Evolutionary conservation across 2,797 vertebrate genomes (phyloP).

Genomic region (Poecilia gillii): DNA sequence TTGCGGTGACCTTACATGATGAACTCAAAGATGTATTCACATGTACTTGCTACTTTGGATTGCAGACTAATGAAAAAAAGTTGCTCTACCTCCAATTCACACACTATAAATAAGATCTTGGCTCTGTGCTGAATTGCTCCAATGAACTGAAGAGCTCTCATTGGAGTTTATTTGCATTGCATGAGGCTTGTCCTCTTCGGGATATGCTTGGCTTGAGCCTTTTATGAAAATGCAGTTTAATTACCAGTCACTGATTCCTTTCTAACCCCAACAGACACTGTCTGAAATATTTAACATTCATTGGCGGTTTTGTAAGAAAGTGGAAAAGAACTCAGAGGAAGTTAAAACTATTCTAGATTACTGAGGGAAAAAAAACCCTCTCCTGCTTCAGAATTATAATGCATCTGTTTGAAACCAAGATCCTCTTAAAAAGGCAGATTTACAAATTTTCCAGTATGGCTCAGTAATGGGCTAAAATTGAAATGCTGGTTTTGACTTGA

Average conservation of each 20-base stretch:
- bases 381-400: not conserved
- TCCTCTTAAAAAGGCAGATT: conserved; percentile 10
- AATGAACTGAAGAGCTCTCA: conserved; percentile 42
- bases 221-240: conserved; percentile 62
- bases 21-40: conserved; percentile 50
- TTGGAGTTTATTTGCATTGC: conserved; percentile 58
- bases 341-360: conserved; percentile 35
- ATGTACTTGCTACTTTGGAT: conserved; percentile 42
- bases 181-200: conserved; percentile 17
- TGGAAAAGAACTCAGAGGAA: conserved; percentile 35
- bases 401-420: not conserved
- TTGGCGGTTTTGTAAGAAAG: conserved; percentile 40
- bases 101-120: conserved; percentile 41
- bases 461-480: conserved; percentile 14
- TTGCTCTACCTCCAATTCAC: conserved; percentile 36
- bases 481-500: not conserved
- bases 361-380: conserved; percentile 22
- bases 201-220: conserved; percentile 32
- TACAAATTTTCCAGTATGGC: conserved; percentile 2
- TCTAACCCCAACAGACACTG: conserved; percentile 47
- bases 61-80: conserved; percentile 19
- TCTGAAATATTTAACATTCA: conserved; percentile 57
- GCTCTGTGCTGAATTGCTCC: conserved; percentile 32
- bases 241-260: conserved; percentile 52
- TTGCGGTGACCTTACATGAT: conserved; percentile 46